Conservation (phyloP, 2,888 invertebrate species). For the Eristalis intricaria region DNA sequence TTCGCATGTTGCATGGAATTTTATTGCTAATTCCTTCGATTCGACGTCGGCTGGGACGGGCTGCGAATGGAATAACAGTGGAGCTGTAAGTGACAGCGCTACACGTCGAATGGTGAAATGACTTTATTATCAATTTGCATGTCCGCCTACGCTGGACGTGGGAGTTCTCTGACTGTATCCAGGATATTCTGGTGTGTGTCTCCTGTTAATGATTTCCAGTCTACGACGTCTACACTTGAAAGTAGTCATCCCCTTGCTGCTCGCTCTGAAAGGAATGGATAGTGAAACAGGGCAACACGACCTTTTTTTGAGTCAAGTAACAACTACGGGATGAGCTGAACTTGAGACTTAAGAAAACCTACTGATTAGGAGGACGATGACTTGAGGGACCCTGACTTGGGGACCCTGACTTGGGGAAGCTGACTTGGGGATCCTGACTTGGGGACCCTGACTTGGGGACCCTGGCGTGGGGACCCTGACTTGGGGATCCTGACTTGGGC, state of each 20-base stretch:
- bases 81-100: constrained; percentile 24
- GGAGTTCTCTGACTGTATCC: background rate
- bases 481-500: too few species aligned
- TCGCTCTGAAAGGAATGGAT: background rate
- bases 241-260: background rate
- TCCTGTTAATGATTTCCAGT: constrained; percentile 15
- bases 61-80: background rate
- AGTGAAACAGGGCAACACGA: too few species aligned
- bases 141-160: constrained; percentile 13
- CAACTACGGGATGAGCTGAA: too few species aligned
- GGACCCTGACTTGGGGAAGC: too few species aligned
- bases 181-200: constrained; percentile 18
- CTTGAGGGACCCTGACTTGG: too few species aligned
- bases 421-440: too few species aligned
- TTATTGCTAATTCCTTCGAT: constrained; percentile 65
- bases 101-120: constrained; percentile 18
- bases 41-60: constrained; percentile 17
- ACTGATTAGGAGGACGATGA: too few species aligned
- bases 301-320: too few species aligned
- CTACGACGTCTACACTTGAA: background rate
- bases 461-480: too few species aligned
- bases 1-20: constrained; percentile 70
- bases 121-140: constrained; percentile 65
- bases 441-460: too few species aligned
- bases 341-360: too few species aligned